Percentiles rank a stretch among this genome's conserved stretches.
Conservation (phyloP, 23 tunicate species). For the Trididemnum miniatum region DNA sequence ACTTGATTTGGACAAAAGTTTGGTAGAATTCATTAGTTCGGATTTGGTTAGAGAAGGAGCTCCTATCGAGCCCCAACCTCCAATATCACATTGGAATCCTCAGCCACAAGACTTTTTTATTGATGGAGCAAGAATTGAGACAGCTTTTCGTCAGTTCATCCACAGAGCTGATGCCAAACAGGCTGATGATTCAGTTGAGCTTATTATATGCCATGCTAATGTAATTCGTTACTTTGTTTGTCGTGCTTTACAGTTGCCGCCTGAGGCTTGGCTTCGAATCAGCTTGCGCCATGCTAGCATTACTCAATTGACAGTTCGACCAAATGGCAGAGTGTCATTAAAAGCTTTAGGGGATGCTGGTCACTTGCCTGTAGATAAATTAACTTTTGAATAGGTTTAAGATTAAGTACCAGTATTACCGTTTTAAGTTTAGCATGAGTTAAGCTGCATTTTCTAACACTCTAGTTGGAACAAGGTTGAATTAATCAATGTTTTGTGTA, state of each 20-base stretch:
- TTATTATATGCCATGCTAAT: slow-evolving; percentile 93
- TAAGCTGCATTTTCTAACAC: too few relatives aligned
- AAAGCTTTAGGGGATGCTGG: slow-evolving; percentile 87
- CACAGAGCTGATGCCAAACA: slow-evolving; percentile 78
- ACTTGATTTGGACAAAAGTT: slow-evolving; percentile 3
- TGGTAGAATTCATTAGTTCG: slow-evolving; percentile 18
- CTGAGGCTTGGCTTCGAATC: slow-evolving; percentile 90
- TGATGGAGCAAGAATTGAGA: slow-evolving; percentile 85
- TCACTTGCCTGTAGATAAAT: slow-evolving; percentile 70
- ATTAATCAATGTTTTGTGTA: too few relatives aligned
- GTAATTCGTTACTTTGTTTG: slow-evolving; percentile 92
- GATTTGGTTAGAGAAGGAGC: slow-evolving; percentile 92
- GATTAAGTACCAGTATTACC: too few relatives aligned
- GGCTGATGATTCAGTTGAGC: slow-evolving; percentile 57
- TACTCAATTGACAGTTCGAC: slow-evolving; percentile 63
- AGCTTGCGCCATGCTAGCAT: slow-evolving; percentile 82
- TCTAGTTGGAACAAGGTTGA: too few relatives aligned
- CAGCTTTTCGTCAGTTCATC: slow-evolving; percentile 75
- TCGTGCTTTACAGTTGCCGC: slow-evolving; percentile 84
- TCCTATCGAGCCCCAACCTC: slow-evolving; percentile 77
- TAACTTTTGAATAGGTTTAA: slow-evolving; percentile 55
- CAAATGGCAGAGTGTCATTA: slow-evolving; percentile 70
- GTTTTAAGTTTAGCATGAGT: too few relatives aligned
- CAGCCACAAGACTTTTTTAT: slow-evolving; percentile 56
- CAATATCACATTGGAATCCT: slow-evolving; percentile 32